Base-by-base conservation (phyloP, 2,113 vertebrate species). In the Caloenas nicobarica region DNA sequence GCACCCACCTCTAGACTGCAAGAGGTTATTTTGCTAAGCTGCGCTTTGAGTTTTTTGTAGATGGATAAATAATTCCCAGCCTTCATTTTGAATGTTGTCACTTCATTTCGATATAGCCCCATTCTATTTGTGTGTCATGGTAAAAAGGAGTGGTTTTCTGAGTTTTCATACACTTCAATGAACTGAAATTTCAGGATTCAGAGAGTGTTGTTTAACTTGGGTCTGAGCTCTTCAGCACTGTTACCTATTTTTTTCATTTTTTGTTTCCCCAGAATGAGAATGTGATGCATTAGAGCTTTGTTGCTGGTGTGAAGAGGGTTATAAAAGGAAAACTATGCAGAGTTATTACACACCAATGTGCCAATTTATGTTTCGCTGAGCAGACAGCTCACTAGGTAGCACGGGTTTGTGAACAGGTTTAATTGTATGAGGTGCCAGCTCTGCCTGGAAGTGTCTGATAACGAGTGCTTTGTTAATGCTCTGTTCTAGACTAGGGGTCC, bases 361-460 rank as follows among this genome's bases (percentile, higher is more conserved):
- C 71, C 85, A 54, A 2, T 93, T 96, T 88, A 77, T 91, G 88
- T 90, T 89, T 54, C 88, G 38, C 58, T 93, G 79, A 94, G 54
- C 89, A 95, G 85, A 78, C 68, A 95, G 68, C 74, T 66, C 93
- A 48, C 68, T 83, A 58, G 74, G 92, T 82, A 93, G 87, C 74
- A 61, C 70, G 95, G 88, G 78, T 91, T 93, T 93, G 81, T 91
- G 81, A 95, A 81, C 64, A 86, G 31, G 70, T 89, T 87, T 97
- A 93, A 64, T 88, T 83, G 74, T 74, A 10, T 13, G 76, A 95
- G 46, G 42, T 92, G 82, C 71, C 82, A 74, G 14, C 77, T 83
- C 85, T 86, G 60, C 62, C 79, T 96, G 68, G 23, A 88, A 86
- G 71, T 89, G 58, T 81, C 70, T 91, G 76, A 62, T 91, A 73